These are phyloP conservation scores for Pocota personata DNA, from an alignment of 2,888 invertebrate species.

Conservation along the genomic window DNA sequence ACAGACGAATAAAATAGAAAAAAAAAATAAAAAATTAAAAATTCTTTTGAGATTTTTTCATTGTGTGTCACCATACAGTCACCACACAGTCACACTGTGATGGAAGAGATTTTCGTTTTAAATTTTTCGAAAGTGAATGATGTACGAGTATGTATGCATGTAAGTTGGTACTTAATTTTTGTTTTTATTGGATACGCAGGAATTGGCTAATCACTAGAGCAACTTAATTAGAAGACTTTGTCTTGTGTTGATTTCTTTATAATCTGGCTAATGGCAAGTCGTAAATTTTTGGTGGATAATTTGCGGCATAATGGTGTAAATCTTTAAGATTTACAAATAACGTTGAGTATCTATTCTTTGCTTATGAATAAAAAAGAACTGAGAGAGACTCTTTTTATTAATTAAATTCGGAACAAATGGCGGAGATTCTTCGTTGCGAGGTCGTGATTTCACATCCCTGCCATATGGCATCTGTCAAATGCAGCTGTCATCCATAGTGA, in stretches of 20 bases:
- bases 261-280: not conserved
- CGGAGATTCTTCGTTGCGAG: too few species aligned
- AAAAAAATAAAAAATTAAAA: not conserved
- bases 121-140: not conserved
- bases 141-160: too few species aligned
- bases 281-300: not conserved
- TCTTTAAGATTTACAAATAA: too few species aligned
- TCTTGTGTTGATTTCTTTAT: not conserved
- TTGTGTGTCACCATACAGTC: not conserved
- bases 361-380: too few species aligned
- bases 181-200: constrained; percentile 7
- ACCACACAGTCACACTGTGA: too few species aligned
- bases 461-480: too few species aligned
- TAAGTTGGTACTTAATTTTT: not conserved
- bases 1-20: not conserved
- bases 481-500: too few species aligned
- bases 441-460: too few species aligned
- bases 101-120: not conserved
- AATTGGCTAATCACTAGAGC: not conserved
- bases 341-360: too few species aligned
- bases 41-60: not conserved
- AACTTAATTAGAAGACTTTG: not conserved
- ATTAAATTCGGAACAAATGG: too few species aligned
- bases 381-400: too few species aligned
- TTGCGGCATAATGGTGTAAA: not conserved